Evolutionary conservation across 2,113 vertebrate species (phyloP).

Genomic region (Nothocercus nigrocapillus): DNA sequence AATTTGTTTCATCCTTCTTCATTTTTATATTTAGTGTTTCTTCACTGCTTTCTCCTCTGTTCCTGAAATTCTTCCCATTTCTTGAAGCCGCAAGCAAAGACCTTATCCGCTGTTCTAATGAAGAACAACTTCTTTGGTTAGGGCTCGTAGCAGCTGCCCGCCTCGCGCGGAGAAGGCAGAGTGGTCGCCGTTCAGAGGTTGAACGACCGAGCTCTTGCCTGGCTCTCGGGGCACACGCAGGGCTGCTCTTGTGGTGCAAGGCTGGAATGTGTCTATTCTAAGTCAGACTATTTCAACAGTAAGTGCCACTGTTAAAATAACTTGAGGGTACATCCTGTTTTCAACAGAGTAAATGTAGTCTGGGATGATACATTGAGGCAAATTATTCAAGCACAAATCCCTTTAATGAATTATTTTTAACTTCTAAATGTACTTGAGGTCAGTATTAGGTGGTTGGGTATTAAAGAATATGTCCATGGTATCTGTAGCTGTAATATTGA

Average conservation of each 20-base stretch:
- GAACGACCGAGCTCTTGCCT: neutral
- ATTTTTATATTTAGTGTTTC: neutral
- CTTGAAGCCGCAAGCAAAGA: neutral
- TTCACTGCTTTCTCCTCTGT: neutral
- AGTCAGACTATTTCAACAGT: neutral
- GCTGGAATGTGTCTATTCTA: neutral
- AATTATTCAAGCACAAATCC: conserved; percentile 39
- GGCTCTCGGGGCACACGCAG: neutral
- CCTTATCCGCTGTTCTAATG: neutral
- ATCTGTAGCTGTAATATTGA: neutral
- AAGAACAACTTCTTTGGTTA: neutral
- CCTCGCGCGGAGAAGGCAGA: neutral
- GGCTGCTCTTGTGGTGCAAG: neutral
- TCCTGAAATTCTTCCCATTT: neutral
- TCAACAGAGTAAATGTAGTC: neutral
- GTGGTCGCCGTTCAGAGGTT: neutral
- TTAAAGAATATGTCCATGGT: neutral
- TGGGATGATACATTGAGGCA: neutral
- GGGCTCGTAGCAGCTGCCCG: neutral
- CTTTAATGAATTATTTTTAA: neutral
- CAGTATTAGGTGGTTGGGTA: neutral
- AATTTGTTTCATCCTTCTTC: neutral
- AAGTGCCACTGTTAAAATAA: neutral
- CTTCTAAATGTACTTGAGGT: neutral
- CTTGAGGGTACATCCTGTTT: neutral